Evolutionary conservation across 2,888 invertebrate genomes (phyloP), one percentile per base, ranked within the genome.

Genomic region (Leucozona laternaria): DNA sequence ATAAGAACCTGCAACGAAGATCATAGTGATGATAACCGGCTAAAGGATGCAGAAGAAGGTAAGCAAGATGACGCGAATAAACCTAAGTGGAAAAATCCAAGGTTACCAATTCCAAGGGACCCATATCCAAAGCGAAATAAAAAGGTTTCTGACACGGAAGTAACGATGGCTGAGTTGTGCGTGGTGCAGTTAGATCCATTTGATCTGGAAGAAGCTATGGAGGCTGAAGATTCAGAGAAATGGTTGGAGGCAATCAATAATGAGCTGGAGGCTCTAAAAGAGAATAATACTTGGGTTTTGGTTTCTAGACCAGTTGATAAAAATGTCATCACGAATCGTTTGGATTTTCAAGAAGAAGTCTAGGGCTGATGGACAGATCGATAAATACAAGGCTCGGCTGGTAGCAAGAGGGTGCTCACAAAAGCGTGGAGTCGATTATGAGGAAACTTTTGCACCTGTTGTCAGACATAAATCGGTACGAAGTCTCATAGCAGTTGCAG

Each of bases 201-300:
- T 45, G 31, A 40, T 43, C 50, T 68, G 11, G 71, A 79, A 31
- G 71, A 88, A 55, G 81, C 76, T 25, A 25, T n/a, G n/a, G n/a
- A n/a, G n/a, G n/a, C n/a, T n/a, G n/a, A n/a, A n/a, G n/a, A n/a
- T n/a, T 71, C 57, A n/a, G 50, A 20, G 1, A 48, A 87, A 0
- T 93, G 98, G 55, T 95, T 98, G 87, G 96, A 95, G 60, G 95
- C 97, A 1, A 96, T 98, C 95, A 95, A 95, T 88, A 96, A 97
- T 90, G 97, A 97, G 90, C 93, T 97, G 13, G 94, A 95, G n/a
- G 48, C 78, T n/a, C 53, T 80, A 8, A 11, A 40, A n/a, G 64
- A 70, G 40, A 84, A 80, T 50, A 50, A 64, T 3, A 88, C 78
- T 8, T 82, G 77, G 80, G 13, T 50, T 6, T 22, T 80, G 31